Conservation (phyloP, 2,888 invertebrate species). For the Neocrepidodera transversa region DNA sequence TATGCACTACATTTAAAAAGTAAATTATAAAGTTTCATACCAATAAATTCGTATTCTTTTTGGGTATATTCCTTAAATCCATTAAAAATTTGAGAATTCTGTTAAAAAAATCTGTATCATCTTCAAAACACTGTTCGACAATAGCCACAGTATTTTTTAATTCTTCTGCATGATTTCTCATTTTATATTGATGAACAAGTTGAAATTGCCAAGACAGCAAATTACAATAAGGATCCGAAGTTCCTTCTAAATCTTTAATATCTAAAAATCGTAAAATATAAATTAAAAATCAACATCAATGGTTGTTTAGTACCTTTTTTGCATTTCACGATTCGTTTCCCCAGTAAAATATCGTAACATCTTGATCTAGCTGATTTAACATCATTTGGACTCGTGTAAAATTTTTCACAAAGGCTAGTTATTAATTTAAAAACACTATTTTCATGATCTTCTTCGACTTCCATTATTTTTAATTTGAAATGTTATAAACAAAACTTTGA, state of each 20-base stretch:
- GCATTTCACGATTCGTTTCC: slow-evolving; percentile 36
- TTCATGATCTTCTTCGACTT: slow-evolving; percentile 16
- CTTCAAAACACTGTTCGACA: slow-evolving; percentile 40
- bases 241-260: slow-evolving; percentile 45
- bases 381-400: slow-evolving; percentile 40
- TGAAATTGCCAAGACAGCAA: slow-evolving; percentile 54
- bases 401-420: slow-evolving; percentile 54
- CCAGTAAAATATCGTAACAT: slow-evolving; percentile 53
- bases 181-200: slow-evolving; percentile 48
- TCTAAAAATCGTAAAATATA: slow-evolving; percentile 37
- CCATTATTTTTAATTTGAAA: slow-evolving; percentile 31
- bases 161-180: slow-evolving; percentile 47
- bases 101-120: slow-evolving; percentile 37
- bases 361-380: slow-evolving; percentile 49
- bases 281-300: neutral
- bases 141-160: slow-evolving; percentile 45
- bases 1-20: too few relatives aligned
- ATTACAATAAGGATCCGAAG: slow-evolving; percentile 51
- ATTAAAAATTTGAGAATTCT: slow-evolving; percentile 47
- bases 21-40: too few relatives aligned
- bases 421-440: slow-evolving; percentile 47
- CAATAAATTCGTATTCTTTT: slow-evolving; percentile 41
- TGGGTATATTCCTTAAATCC: slow-evolving; percentile 46
- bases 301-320: slow-evolving; percentile 30
- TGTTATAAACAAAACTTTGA: neutral